Evolutionary conservation across 2,797 vertebrate species (phyloP), one percentile per base, ranked within the genome.

Genomic region (Clamator glandarius): DNA sequence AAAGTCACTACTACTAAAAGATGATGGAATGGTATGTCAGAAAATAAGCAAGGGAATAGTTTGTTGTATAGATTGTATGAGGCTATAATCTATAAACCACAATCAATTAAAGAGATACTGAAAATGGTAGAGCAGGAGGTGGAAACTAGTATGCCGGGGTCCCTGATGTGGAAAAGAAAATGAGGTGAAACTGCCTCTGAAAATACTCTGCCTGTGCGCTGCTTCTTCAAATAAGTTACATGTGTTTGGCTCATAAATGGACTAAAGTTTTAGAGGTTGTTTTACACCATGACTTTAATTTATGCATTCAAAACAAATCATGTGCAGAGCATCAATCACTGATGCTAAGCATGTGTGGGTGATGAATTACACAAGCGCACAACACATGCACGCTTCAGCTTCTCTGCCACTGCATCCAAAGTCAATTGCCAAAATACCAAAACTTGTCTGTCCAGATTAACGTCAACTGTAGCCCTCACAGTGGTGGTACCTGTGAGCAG

Each of bases 1-100:
- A 85, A 95, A 95, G 84, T 93, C 55, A 83, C 48, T 95, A 84
- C 94, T 94, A 73, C 92, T 95, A 87, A 48, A 94, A 92, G 62
- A 93, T 96, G 97, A 97, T 97, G 84, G 92, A 97, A 92, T 95
- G 66, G 59, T 44, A 90, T 93, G 94, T 95, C 95, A 93, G 91
- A 93, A 94, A 89, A 72, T 91, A 93, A 95, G 74, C 87, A 97
- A 89, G 94, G 50, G 84, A 92, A 93, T 93, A 87, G 86, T 87
- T 93, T 89, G 81, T 89, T 94, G 58, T 85, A 50, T 93, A 81
- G 89, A 79, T 95, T 91, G 92, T 78, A 64, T 1, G 3, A 93
- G 88, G 75, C 95, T 70, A 63, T 94, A 92, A 96, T 96, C 94
- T 94, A 73, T 96, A 92, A 95, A 87, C 70, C 79, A 59, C 93